Evolutionary conservation across 2,888 invertebrate genomes (phyloP).

Genomic region (Tanytarsus gracilentus): DNA sequence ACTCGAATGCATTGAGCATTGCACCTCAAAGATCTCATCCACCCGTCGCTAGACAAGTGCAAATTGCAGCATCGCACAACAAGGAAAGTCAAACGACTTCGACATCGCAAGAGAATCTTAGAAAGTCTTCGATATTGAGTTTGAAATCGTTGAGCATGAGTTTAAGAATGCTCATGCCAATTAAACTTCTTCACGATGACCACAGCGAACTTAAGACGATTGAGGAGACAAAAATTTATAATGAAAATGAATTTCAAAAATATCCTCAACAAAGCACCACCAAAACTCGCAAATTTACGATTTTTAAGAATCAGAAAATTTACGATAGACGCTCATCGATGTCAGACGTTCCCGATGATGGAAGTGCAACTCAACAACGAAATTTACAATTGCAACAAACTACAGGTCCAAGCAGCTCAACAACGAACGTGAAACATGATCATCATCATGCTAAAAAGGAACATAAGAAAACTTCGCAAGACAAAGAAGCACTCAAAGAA

Average conservation of each 20-base stretch:
- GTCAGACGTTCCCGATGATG: conserved; percentile 13
- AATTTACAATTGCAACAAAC: background rate
- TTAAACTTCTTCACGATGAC: too few relatives aligned
- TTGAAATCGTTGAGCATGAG: conserved; percentile 23
- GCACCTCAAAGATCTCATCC: too few relatives aligned
- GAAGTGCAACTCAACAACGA: background rate
- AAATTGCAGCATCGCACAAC: too few relatives aligned
- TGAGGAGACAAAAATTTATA: conserved; percentile 16
- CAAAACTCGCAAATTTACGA: background rate
- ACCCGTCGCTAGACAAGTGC: too few relatives aligned
- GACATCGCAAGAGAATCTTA: background rate
- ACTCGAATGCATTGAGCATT: background rate
- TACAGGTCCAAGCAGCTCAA: background rate
- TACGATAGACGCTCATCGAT: conserved; percentile 17
- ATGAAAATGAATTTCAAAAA: conserved; percentile 17
- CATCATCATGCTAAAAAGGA: background rate
- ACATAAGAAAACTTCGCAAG: too few relatives aligned
- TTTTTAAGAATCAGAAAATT: conserved; percentile 20
- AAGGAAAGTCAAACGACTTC: background rate
- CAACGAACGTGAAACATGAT: conserved; percentile 12
- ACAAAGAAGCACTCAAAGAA: too few relatives aligned
- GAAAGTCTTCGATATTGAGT: conserved; percentile 16
- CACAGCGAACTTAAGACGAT: conserved; percentile 9
- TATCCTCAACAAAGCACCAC: background rate
- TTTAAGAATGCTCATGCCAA: conserved; percentile 11